Base-by-base conservation (phyloP, 2,113 vertebrate genomes). In the Lynx canadensis region DNA sequence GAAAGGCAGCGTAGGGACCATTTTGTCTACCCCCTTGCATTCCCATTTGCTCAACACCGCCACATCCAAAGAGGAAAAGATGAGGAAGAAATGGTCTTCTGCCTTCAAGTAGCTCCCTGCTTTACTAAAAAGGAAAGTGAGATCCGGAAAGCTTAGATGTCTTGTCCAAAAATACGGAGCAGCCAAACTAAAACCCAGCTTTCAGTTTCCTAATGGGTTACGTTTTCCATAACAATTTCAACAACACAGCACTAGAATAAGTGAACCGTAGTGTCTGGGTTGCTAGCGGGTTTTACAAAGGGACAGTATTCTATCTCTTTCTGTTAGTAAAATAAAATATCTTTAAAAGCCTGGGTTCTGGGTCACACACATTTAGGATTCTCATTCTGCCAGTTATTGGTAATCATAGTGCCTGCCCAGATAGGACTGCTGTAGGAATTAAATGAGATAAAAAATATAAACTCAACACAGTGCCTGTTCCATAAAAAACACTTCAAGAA, bases 271-370 rank as follows among this genome's bases (percentile, higher is more conserved):
- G 4, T 33, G 12, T 88, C 45, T 18, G 23, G 11, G 63, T 10
- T 65, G 60, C 88, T 38, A 63, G 81, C 50, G 78, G 15, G 16
- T 82, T 89, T 97, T 65, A 50, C 25, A 92, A 89, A 71, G 23
- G 29, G 33, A 85, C 85, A 79, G 4, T 18, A 29, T 41, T 92
- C 50, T 81, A 36, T 29, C 8, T 71, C 41, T 19, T 88, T 50
- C 82, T 10, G 10, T 84, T 38, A 57, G 45, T 68, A 76, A 86
- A 83, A 74, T 50, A 45, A 3, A 31, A 33, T 85, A 18, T 33
- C 16, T 93, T 66, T 84, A 38, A 82, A 97, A 84, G 10, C 23
- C 48, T 92, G 36, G 48, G 29, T 93, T 92, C 41, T 92, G 50
- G 25, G 57, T 86, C 33, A 74, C 19, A 82, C 81, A 55, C 7